Conservation (phyloP, 2,888 invertebrate genomes). For the Athetis lepigone region DNA sequence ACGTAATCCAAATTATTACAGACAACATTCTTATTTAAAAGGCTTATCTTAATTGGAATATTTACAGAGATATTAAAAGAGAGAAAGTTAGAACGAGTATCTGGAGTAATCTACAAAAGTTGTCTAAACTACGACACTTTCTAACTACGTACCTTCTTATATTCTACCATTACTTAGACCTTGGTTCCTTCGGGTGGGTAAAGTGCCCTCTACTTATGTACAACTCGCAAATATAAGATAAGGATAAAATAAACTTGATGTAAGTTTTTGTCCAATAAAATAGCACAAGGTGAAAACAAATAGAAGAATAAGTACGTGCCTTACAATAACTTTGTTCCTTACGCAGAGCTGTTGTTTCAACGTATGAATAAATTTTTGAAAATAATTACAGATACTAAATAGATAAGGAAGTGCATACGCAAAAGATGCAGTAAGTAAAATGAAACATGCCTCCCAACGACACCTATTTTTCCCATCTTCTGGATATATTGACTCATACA, state of each 20-base stretch:
- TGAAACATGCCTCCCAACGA: too few relatives aligned
- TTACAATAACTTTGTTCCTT: not conserved
- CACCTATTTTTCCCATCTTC: too few relatives aligned
- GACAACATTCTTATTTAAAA: conserved; percentile 22
- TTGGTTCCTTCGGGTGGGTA: conserved; percentile 29
- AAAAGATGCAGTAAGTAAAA: too few relatives aligned
- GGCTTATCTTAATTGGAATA: conserved; percentile 41
- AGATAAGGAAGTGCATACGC: too few relatives aligned
- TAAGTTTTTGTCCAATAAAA: not conserved
- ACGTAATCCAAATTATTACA: conserved; percentile 1
- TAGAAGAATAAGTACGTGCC: not conserved
- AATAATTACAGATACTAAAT: not conserved
- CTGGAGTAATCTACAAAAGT: conserved; percentile 46
- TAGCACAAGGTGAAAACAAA: not conserved
- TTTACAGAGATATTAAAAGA: conserved; percentile 37
- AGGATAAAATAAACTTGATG: not conserved
- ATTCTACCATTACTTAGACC: conserved; percentile 22
- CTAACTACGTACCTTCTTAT: conserved; percentile 42
- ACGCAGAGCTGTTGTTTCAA: not conserved
- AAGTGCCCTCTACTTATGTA: conserved; percentile 15
- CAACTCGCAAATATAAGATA: conserved; percentile 6
- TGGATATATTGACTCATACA: too few relatives aligned
- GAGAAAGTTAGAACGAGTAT: conserved; percentile 44
- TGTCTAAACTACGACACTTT: conserved; percentile 52
- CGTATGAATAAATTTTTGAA: conserved; percentile 3